phyloP scores from a whole-genome alignment of 2,888 invertebrate genomes.

The Colletes collaris region DNA sequence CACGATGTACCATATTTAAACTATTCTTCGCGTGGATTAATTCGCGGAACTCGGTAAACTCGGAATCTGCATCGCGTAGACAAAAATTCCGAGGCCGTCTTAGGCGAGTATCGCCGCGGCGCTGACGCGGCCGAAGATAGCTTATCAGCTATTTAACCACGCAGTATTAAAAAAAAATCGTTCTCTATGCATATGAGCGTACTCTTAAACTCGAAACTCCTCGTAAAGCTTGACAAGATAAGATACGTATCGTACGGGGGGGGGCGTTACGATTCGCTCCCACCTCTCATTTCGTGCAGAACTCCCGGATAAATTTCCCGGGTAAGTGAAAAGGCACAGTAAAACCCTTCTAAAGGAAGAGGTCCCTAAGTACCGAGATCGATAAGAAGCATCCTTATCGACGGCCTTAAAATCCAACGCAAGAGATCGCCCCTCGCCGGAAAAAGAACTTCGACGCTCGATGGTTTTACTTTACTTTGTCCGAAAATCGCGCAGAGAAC shows the following conservation, averaged over 20 bases:
- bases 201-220: slow-evolving; percentile 43
- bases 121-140: slow-evolving; percentile 20
- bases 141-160: slow-evolving; percentile 54
- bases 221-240: slow-evolving; percentile 54
- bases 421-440: background rate
- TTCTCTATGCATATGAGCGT: slow-evolving; percentile 48
- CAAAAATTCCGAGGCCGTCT: slow-evolving; percentile 32
- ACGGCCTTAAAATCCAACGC: background rate
- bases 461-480: no score
- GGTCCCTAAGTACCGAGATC: slow-evolving; percentile 8
- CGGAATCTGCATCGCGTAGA: slow-evolving; percentile 30
- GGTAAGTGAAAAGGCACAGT: slow-evolving; percentile 40
- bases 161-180: slow-evolving; percentile 54
- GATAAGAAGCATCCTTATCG: slow-evolving; percentile 31
- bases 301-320: slow-evolving; percentile 29
- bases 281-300: slow-evolving; percentile 1
- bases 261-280: slow-evolving; percentile 32
- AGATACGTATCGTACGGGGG: slow-evolving; percentile 41
- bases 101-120: background rate
- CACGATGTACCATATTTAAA: background rate
- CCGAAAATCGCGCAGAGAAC: no score
- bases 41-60: slow-evolving; percentile 10
- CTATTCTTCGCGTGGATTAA: slow-evolving; percentile 25
- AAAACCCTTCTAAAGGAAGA: slow-evolving; percentile 12
- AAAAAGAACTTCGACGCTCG: background rate